Base-by-base conservation (phyloP, 1,140 invertebrate genomes). In the Zelostemma sp. region DNA sequence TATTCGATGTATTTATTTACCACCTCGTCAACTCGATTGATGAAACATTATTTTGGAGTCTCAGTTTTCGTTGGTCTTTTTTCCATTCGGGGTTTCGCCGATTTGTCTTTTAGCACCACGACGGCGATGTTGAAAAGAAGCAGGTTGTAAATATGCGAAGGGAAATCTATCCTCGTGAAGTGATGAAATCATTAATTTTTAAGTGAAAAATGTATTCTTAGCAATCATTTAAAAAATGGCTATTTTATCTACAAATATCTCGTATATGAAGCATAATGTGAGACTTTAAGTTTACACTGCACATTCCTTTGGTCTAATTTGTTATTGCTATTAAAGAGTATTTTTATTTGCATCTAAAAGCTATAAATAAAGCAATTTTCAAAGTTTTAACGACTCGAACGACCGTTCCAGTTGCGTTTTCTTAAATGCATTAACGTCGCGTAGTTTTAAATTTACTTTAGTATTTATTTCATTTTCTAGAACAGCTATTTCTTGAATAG, bases 291-390 rank as follows among this genome's bases (percentile, higher is more conserved):
- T 9, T 35, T 35, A n/a, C 11, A 35, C n/a, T 35, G 33, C 33
- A 35, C 33, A 35, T 35, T 35, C 33, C 33, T 35, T 35, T n/a
- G 33, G 33, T 35, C 33, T 1, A 11, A 35, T n/a, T 35, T 35
- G 33, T 35, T 35, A n/a, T 35, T 35, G 33, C 33, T 35, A 35
- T n/a, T n/a, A 35, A 35, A 35, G 33, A 35, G 33, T 35, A 35
- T 35, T 35, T 35, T 35, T 35, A 35, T n/a, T n/a, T 35, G 33
- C 33, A 35, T 35, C 11, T 35, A 6, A 5, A 6, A 35, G 2
- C 33, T 35, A 35, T 35, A 35, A 35, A 35, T n/a, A 35, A 35
- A 5, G n/a, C 6, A n/a, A 35, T 5, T 35, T 35, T 35, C 33
- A 1, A 35, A 35, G 6, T 35, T n/a, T 35, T 35, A 35, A 35